A percentile compares a stretch with the other conserved stretches of the same genome.
These are phyloP conservation scores for Scaptodrosophila latifasciaeformis DNA, from an alignment of 2,888 invertebrate species.

Conservation along the genomic window DNA sequence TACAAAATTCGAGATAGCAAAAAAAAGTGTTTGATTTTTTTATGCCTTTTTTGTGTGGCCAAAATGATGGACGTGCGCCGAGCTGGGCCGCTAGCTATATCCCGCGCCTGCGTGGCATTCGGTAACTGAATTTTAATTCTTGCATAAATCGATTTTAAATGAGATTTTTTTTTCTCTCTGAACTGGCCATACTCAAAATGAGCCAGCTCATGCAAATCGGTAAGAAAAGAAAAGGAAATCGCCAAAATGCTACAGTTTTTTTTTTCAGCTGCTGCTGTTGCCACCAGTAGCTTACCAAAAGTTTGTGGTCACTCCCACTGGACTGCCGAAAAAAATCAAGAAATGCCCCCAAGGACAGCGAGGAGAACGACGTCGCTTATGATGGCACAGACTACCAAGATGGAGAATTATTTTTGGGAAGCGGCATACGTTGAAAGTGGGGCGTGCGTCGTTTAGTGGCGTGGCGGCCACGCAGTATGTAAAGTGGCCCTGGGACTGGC, in stretches of 20 bases:
- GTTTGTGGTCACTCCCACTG: slow-evolving; percentile 43
- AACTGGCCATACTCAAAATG: slow-evolving; percentile 48
- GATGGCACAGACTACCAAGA: no score
- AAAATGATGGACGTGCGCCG: slow-evolving; percentile 49
- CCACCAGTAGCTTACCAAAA: slow-evolving; percentile 51
- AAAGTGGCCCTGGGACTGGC: slow-evolving; percentile 66
- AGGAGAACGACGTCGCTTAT: background rate
- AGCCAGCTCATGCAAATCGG: slow-evolving; percentile 55
- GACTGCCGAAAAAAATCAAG: slow-evolving; percentile 39
- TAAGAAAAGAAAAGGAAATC: slow-evolving; percentile 19
- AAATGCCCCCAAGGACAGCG: slow-evolving; percentile 38
- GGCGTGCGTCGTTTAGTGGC: slow-evolving; percentile 67
- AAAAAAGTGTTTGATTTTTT: background rate
- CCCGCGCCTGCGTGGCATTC: background rate
- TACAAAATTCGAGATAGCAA: no score
- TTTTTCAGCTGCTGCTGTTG: background rate
- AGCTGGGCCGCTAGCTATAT: background rate
- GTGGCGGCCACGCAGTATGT: slow-evolving; percentile 57
- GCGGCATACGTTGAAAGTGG: slow-evolving; percentile 69
- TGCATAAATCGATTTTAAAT: slow-evolving; percentile 73
- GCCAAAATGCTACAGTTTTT: slow-evolving; percentile 10
- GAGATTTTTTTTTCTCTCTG: slow-evolving; percentile 48
- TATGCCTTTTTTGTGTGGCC: background rate
- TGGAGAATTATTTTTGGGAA: slow-evolving; percentile 24
- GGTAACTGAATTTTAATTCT: slow-evolving; percentile 61